These are phyloP conservation scores for Torymus tubicola DNA, from an alignment of 2,888 invertebrate species.

Conservation along the genomic window DNA sequence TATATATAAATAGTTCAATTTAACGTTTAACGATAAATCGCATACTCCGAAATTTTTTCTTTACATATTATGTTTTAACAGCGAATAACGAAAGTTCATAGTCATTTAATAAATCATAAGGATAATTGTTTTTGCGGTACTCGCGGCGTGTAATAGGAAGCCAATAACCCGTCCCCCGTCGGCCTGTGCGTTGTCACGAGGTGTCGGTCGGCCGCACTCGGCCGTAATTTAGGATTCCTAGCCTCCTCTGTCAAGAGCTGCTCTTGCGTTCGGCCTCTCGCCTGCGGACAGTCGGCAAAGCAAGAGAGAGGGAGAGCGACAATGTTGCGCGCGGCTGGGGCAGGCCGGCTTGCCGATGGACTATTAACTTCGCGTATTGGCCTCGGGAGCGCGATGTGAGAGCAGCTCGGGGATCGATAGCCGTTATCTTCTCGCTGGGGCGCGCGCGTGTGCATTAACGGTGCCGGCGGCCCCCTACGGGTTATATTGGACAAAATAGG, in stretches of 20 bases:
- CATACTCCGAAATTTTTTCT: no score
- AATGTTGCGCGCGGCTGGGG: slow-evolving; percentile 21
- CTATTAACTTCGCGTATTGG: slow-evolving; percentile 67
- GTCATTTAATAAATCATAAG: no score
- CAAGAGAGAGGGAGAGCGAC: neutral
- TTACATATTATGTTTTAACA: no score
- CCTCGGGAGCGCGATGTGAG: neutral
- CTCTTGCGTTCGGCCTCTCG: neutral
- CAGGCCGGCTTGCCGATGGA: slow-evolving; percentile 26
- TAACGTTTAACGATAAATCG: no score
- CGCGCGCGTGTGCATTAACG: slow-evolving; percentile 65
- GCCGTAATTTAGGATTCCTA: slow-evolving; percentile 34
- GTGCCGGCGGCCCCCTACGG: neutral
- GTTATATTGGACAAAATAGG: slow-evolving; percentile 69
- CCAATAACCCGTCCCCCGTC: no score
- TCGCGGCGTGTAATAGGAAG: no score
- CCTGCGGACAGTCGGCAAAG: neutral
- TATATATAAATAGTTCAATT: no score
- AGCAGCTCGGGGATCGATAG: slow-evolving; percentile 65
- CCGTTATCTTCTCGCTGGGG: slow-evolving; percentile 72
- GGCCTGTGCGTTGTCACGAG: no score
- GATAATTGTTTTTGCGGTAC: no score
- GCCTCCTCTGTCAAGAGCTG: neutral
- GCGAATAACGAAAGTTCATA: no score
- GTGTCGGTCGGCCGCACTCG: no score